Conservation (phyloP, 2,113 vertebrate species). For the Cheirogaleus medius region DNA sequence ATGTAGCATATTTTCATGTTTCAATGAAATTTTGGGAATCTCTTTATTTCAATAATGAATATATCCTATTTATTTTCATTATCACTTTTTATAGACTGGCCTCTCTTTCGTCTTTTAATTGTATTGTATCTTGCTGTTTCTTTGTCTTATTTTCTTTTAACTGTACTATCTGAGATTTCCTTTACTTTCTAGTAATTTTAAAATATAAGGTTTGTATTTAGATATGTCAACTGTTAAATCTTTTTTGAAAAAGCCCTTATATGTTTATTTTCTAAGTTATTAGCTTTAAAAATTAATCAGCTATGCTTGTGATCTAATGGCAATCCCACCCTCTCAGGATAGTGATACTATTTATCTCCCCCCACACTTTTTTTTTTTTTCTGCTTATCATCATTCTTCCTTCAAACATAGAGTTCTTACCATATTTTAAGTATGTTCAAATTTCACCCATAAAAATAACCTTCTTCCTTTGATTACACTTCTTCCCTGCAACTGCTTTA, state of each 20-base stretch:
- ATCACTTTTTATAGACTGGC: background rate
- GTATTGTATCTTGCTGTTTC: background rate
- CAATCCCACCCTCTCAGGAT: background rate
- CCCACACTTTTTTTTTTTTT: background rate
- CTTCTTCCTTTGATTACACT: background rate
- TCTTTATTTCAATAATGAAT: background rate
- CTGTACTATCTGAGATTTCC: background rate
- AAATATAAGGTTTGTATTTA: background rate
- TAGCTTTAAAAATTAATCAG: background rate
- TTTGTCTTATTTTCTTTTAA: slow-evolving; percentile 4
- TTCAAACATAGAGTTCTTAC: background rate
- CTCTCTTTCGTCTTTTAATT: background rate
- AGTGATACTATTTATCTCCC: background rate
- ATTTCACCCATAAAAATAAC: background rate
- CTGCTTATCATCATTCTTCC: background rate
- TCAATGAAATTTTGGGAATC: background rate
- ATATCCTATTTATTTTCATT: background rate
- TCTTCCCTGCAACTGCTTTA: background rate
- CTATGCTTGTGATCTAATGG: background rate
- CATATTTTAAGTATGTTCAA: background rate
- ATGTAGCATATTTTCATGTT: background rate
- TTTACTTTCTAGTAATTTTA: background rate
- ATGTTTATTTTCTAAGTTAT: slow-evolving; percentile 6
- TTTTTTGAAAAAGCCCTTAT: background rate
- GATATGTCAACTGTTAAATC: background rate